A percentile compares a stretch with the other conserved stretches of the same genome.
phyloP scores from a whole-genome alignment of 2,113 vertebrate genomes.

The Ceratotherium simum region DNA sequence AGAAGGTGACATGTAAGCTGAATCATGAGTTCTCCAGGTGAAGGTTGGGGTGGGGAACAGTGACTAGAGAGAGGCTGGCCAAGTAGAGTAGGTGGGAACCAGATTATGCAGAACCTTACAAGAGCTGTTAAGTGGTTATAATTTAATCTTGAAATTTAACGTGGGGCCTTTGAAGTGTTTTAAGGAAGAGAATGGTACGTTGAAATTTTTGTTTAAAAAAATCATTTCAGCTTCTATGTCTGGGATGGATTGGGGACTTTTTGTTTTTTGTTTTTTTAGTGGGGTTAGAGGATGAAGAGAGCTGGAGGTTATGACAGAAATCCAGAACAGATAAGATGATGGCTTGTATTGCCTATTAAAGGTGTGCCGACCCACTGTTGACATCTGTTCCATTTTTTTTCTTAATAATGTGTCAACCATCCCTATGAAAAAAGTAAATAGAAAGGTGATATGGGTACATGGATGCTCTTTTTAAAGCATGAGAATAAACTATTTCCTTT shows the following conservation, averaged over 20 bases:
- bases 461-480: not conserved
- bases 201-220: not conserved
- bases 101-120: not conserved
- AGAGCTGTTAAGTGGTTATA: not conserved
- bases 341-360: not conserved
- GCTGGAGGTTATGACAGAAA: not conserved
- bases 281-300: not conserved
- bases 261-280: not conserved
- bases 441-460: not conserved
- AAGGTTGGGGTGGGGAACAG: not conserved
- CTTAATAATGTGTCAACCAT: not conserved
- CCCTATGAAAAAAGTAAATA: not conserved
- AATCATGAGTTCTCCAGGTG: not conserved
- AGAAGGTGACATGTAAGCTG: not conserved
- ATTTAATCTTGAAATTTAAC: not conserved
- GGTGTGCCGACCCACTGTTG: not conserved
- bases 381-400: not conserved
- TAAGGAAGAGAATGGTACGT: not conserved
- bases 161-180: not conserved
- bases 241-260: not conserved
- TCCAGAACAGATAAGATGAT: not conserved
- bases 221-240: not conserved
- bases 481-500: not conserved
- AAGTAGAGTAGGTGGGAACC: not conserved
- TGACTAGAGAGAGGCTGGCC: not conserved